Base-by-base conservation (phyloP, 1,140 invertebrate species). In the Lutraria rhynchaena region DNA sequence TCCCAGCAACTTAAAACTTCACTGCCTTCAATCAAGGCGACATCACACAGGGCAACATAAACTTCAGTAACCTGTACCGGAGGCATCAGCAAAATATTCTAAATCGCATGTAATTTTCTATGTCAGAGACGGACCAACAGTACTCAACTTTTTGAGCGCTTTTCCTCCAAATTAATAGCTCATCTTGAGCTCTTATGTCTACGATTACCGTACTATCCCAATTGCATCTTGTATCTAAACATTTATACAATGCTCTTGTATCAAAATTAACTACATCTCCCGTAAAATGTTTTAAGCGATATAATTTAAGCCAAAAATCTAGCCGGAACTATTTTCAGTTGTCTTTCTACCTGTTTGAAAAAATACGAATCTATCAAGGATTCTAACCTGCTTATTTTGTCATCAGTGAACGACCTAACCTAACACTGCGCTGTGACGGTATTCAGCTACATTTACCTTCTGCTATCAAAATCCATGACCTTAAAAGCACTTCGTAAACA, bases 381-480 rank as follows among this genome's bases (percentile, higher is more conserved):
- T 49, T 15, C 31, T 15, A n/a, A n/a, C n/a, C n/a, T n/a, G n/a
- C n/a, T n/a, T n/a, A n/a, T n/a, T n/a, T n/a, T n/a, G n/a, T n/a
- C n/a, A n/a, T n/a, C n/a, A n/a, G n/a, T n/a, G n/a, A n/a, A n/a
- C 58, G 53, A 58, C 81, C 81, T 27, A 83, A 53, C 74, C 81
- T 77, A 15, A 0, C 27, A 65, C 73, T 17, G 17, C 9, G 58
- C 27, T 58, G 9, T 58, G 11, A 13, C n/a, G 46, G 55, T 11
- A 15, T 9, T 22, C 81, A 77, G 7, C 19, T 31, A 55, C 81
- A 61, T 63, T 83, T 82, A 2, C 75, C 71, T 31, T 82, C 49
- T 44, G 81, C 70, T 5, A 82, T n/a, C n/a, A n/a, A n/a, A n/a
- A n/a, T n/a, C n/a, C n/a, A n/a, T n/a, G n/a, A n/a, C n/a, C n/a